Evolutionary conservation across 2,888 invertebrate species (phyloP).

Genomic region (Hololepta plana): DNA sequence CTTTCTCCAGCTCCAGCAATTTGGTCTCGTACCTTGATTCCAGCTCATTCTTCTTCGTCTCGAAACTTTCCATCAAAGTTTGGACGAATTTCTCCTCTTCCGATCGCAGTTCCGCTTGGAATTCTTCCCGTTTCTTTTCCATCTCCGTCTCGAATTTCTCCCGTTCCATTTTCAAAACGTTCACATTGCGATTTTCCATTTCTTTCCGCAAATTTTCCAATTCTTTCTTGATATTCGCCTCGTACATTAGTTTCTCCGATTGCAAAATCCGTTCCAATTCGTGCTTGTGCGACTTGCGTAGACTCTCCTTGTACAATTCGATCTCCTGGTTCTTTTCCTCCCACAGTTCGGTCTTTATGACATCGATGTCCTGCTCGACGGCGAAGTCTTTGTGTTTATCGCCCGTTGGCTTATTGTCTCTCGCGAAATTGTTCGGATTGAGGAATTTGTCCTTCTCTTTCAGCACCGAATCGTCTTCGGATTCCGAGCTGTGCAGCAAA

Average conservation of each 20-base stretch:
- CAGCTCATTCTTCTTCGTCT: conserved; percentile 24
- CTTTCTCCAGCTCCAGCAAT: conserved; percentile 33
- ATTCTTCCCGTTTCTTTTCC: conserved; percentile 23
- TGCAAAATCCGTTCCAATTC: conserved; percentile 34
- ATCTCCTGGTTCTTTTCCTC: conserved; percentile 27
- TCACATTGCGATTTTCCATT: conserved; percentile 28
- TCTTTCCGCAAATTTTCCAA: conserved; percentile 32
- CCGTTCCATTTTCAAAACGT: conserved; percentile 19
- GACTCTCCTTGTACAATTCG: conserved; percentile 21
- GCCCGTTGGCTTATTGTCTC: background rate
- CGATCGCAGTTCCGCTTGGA: conserved; percentile 16
- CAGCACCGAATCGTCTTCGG: conserved; percentile 34
- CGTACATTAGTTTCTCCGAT: conserved; percentile 20
- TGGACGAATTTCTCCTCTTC: conserved; percentile 23
- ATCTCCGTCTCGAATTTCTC: conserved; percentile 7
- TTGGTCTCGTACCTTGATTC: conserved; percentile 31
- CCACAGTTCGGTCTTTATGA: no score
- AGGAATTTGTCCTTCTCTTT: conserved; percentile 19
- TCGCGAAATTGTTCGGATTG: background rate
- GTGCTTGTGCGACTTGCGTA: conserved; percentile 25
- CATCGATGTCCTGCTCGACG: conserved; percentile 34
- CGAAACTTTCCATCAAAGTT: conserved; percentile 18
- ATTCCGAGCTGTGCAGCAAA: conserved; percentile 16
- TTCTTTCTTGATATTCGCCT: conserved; percentile 21
- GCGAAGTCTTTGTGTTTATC: background rate